These are phyloP conservation scores for Phoeniculus purpureus DNA, from an alignment of 2,797 vertebrate species.

Conservation along the genomic window DNA sequence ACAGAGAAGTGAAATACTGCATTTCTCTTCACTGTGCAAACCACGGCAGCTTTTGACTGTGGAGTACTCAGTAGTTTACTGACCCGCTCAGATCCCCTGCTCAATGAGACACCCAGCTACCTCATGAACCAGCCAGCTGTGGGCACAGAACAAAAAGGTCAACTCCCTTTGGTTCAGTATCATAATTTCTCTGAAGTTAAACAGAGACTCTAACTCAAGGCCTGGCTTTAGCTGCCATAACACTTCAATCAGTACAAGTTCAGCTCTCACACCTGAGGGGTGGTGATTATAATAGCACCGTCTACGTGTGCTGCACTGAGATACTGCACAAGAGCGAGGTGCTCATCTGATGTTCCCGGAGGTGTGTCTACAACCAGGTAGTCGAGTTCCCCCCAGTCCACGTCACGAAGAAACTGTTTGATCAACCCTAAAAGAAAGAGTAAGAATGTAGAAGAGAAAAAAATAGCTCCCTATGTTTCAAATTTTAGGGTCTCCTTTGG, in stretches of 20 bases:
- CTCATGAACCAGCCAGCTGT: background rate
- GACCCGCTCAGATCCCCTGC: background rate
- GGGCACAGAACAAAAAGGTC: background rate
- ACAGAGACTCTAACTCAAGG: background rate
- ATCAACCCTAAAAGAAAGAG: constrained; percentile 86
- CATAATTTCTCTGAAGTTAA: background rate
- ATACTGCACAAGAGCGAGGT: constrained; percentile 91
- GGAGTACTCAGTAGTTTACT: background rate
- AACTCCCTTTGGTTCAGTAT: background rate
- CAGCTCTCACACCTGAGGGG: constrained; percentile 85
- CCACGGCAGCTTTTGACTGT: background rate
- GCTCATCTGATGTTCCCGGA: constrained; percentile 93
- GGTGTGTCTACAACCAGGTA: constrained; percentile 93
- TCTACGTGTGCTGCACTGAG: constrained; percentile 84
- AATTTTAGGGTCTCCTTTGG: background rate
- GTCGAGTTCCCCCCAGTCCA: constrained; percentile 96
- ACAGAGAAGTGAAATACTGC: background rate
- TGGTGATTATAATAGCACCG: constrained; percentile 91
- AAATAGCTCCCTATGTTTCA: fast-evolving
- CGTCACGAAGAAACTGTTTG: constrained; percentile 95
- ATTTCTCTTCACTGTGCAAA: background rate
- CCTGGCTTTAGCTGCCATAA: background rate
- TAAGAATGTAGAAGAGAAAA: background rate
- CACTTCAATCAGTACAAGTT: fast-evolving
- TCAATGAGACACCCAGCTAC: background rate